Base-by-base conservation (phyloP, 2,888 invertebrate genomes). In the Antheraea assamensis region DNA sequence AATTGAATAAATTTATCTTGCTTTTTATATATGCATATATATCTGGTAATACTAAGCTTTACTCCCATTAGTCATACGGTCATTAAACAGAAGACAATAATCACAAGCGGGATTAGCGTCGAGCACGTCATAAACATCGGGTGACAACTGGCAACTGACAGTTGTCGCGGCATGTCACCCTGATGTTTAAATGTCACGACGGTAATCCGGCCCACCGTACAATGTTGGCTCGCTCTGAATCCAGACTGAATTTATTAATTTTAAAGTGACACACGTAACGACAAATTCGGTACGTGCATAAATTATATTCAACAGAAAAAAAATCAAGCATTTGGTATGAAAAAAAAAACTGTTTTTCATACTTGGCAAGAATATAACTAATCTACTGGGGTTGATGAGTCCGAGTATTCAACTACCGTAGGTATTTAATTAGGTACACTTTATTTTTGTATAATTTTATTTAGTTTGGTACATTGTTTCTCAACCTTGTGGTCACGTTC, bases 141-240 rank as follows among this genome's bases (percentile, higher is more conserved):
- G 71, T 55, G 64, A 72, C 71, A 61, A 71, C 64, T 61, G 64
- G 71, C 74, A 76, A 68, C 77, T 75, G 78, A 77, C 80, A 79
- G 76, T 75, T 80, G 80, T 77, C 80, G 77, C 75, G 76, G 71
- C 75, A 71, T 73, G 76, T 80, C 81, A 80, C 77, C 76, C 76
- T 75, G 78, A 78, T 79, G 81, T 79, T 80, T 76, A 75, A 78
- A 80, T 80, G 80, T 81, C 80, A 77, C 61, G 30, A 19, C 75
- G 78, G 72, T 77, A 74, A 76, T 74, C 74, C 61, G 35, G 31
- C 17, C 70, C 55, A 3, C 35, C 52, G 74, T 73, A 42, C 24
- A 35, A 64, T 42, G 24, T 61, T 75, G 77, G 66, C 75, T 74
- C 17, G 30, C 30, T 27, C 61, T 17, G 17, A 5, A 19, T 30